Evolutionary conservation across 2,888 invertebrate genomes (phyloP).

Genomic region (Smittia aterrima): DNA sequence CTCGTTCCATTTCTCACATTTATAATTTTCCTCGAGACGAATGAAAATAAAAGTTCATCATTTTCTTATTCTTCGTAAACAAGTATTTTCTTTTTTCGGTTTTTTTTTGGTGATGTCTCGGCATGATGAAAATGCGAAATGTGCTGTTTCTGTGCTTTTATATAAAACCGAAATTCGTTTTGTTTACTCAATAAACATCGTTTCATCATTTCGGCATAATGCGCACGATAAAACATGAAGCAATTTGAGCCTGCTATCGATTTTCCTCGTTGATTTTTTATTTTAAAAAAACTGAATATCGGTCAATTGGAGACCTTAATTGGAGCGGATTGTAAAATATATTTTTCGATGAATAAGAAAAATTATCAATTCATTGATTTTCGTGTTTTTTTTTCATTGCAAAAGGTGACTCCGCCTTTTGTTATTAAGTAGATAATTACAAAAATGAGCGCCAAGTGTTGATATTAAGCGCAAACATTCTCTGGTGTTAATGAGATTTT

Average conservation of each 20-base stretch:
- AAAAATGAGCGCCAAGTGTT: background rate
- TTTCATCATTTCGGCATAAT: background rate
- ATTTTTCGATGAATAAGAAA: too few relatives aligned
- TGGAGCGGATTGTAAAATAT: too few relatives aligned
- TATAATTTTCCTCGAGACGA: background rate
- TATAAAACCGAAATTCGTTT: background rate
- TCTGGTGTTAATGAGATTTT: background rate
- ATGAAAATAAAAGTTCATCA: background rate
- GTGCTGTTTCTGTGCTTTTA: background rate
- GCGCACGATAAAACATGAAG: background rate
- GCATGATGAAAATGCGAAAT: background rate
- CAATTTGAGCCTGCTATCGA: too few relatives aligned
- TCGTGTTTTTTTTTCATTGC: too few relatives aligned
- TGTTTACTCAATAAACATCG: slow-evolving; percentile 11
- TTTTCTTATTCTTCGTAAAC: background rate
- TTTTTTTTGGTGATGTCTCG: background rate
- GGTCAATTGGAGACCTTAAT: too few relatives aligned
- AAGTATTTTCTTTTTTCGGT: too few relatives aligned
- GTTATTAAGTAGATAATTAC: too few relatives aligned
- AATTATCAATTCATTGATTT: too few relatives aligned
- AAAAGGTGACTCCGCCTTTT: too few relatives aligned
- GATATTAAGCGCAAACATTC: background rate
- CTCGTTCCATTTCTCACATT: background rate
- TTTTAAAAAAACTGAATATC: too few relatives aligned
- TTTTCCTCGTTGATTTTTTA: too few relatives aligned